Evolutionary conservation across 1,140 invertebrate species (phyloP).

Genomic region (Calephelis nemesis): DNA sequence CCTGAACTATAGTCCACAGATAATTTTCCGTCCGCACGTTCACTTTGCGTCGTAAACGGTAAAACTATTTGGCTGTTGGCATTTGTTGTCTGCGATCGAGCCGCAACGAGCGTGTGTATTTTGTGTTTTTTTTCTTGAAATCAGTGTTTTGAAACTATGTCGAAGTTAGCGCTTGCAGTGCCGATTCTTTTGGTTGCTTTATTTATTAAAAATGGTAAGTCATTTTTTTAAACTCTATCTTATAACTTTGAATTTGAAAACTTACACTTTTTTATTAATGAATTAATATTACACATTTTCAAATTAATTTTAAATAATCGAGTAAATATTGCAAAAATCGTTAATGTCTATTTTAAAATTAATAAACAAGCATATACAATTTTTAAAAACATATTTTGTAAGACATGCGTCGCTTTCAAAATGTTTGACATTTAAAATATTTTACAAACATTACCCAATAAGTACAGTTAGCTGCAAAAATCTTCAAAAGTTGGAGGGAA

Average conservation of each 20-base stretch:
- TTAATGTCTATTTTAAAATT: too few species aligned
- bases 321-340: too few species aligned
- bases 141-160: constrained; percentile 51
- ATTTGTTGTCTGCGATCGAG: constrained; percentile 36
- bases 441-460: not conserved
- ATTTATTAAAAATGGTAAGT: constrained; percentile 58
- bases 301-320: too few species aligned
- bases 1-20: not conserved
- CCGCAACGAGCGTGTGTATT: constrained; percentile 32
- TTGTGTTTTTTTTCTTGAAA: constrained; percentile 32
- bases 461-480: not conserved
- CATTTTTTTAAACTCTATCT: constrained; percentile 18
- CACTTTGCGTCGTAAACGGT: constrained; percentile 19
- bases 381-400: not conserved
- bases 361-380: not conserved
- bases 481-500: not conserved
- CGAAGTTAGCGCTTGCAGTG: constrained; percentile 55
- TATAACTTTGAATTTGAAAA: too few species aligned
- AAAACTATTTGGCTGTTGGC: constrained; percentile 24
- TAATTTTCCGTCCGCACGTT: constrained; percentile 31
- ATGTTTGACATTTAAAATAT: not conserved
- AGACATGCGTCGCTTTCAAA: not conserved
- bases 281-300: too few species aligned
- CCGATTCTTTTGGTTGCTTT: constrained; percentile 54
- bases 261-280: too few species aligned